A percentile compares a stretch with the other conserved stretches of the same genome.
Evolutionary conservation across 2,888 invertebrate species (phyloP).

Genomic region (Ethmia dodecea): DNA sequence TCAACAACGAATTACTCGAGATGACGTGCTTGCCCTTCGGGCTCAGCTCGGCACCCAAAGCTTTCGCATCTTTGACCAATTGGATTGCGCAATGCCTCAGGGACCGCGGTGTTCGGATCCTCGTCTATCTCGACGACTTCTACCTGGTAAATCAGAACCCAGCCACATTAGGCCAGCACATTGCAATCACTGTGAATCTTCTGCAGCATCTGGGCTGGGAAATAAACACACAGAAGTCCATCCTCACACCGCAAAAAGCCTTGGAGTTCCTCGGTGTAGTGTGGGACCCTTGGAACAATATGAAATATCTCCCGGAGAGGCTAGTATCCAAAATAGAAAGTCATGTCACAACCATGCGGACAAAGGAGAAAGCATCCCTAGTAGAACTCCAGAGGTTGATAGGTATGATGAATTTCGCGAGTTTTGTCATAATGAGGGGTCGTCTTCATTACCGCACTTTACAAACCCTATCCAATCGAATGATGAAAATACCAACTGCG

Average conservation of each 20-base stretch:
- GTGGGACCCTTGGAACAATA: not conserved
- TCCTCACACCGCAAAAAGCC: not conserved
- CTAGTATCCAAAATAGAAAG: no score
- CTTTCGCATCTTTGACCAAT: slow-evolving; percentile 7
- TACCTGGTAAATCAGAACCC: not conserved
- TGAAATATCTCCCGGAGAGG: not conserved
- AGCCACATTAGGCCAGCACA: not conserved
- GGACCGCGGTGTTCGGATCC: slow-evolving; percentile 1
- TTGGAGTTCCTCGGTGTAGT: not conserved
- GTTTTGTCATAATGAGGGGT: not conserved
- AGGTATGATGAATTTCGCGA: not conserved
- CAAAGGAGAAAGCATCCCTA: slow-evolving; percentile 6
- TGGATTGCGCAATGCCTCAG: slow-evolving; percentile 9
- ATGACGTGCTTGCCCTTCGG: slow-evolving; percentile 12
- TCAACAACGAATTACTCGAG: slow-evolving; percentile 1
- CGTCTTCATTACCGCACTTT: slow-evolving; percentile 1
- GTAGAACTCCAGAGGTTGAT: not conserved
- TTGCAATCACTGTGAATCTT: not conserved
- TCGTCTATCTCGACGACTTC: slow-evolving; percentile 13
- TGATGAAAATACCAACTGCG: not conserved
- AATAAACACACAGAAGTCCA: not conserved
- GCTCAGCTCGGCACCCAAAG: slow-evolving; percentile 8
- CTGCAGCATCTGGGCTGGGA: not conserved
- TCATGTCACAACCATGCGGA: slow-evolving; percentile 3
- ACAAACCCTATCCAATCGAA: not conserved